Evolutionary conservation across 2,888 invertebrate genomes (phyloP), one percentile per base, ranked within the genome.

Genomic region (Amphipyra berbera): DNA sequence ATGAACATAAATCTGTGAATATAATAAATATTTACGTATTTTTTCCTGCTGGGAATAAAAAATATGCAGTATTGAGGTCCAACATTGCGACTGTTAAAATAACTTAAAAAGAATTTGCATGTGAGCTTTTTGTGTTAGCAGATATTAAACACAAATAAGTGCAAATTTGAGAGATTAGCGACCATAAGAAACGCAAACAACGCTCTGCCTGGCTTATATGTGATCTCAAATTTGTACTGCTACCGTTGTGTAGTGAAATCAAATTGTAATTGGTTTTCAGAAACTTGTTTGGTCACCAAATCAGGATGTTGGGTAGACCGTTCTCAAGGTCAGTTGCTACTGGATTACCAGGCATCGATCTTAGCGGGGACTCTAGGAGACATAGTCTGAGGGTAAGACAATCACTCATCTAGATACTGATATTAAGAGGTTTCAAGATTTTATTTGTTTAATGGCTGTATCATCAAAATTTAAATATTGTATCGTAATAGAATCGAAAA

Each of bases 311-410:
- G 87, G 96, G 96, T 77, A 92, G 96, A 81, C 96, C 96, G 52
- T 96, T 96, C 86, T 96, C 96, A 66, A 95, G 96, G 81, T 96
- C 96, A 45, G 96, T 96, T 61, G 96, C 96, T 33, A 96, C 96
- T 67, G 95, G 96, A 30, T 90, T 95, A 69, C 94, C 95, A 13
- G 95, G 95, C 50, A 95, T 95, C 54, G 94, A 93, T 82, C 88
- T 94, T 44, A 95, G 86, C 71, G 92, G 90, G 40, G 95, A 95
- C 73, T 95, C 95, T 13, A 92, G 96, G 73, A 91, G 96, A 81
- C 95, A 96, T 78, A 96, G 96, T 85, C 90, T 96, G 74, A 90
- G 96, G 90, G 96, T 96, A 92, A 93, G 93, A 59, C 14, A 1
- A 6, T 38, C 38, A 13, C 7, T 7, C 14, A 14, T 13, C 7